Evolutionary conservation across 2,113 vertebrate genomes (phyloP).

Genomic region (Amblyornis subalaris): DNA sequence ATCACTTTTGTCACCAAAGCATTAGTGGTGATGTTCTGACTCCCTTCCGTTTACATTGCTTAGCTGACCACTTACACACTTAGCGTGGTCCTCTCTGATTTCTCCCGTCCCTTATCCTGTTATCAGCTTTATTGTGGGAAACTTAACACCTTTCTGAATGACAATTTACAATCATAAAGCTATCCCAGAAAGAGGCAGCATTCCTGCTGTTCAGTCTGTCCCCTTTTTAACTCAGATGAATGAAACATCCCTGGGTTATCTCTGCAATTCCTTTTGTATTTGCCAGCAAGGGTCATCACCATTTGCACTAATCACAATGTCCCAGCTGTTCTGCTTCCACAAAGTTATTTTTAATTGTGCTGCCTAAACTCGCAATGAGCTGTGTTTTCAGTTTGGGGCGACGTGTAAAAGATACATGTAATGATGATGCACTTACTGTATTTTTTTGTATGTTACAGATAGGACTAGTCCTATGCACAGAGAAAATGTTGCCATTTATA

Average conservation of each 20-base stretch:
- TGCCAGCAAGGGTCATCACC: not conserved
- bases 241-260: not conserved
- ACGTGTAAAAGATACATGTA: conserved; percentile 22
- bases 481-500: conserved; percentile 62
- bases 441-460: conserved; percentile 53
- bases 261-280: not conserved
- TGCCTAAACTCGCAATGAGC: conserved; percentile 46
- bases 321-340: not conserved
- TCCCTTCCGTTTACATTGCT: not conserved
- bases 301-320: conserved; percentile 17
- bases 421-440: conserved; percentile 19
- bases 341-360: conserved; percentile 30
- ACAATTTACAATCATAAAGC: not conserved
- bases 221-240: not conserved
- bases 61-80: not conserved
- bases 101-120: not conserved
- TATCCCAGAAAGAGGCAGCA: not conserved
- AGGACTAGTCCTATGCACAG: conserved; percentile 58
- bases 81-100: not conserved
- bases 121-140: conserved; percentile 15
- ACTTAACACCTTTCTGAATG: not conserved
- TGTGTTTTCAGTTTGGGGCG: conserved; percentile 48
- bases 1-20: not conserved
- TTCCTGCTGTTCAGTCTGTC: not conserved
- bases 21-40: not conserved